These are phyloP conservation scores for Desoria tigrina DNA, from an alignment of 2,888 invertebrate species.

Conservation along the genomic window DNA sequence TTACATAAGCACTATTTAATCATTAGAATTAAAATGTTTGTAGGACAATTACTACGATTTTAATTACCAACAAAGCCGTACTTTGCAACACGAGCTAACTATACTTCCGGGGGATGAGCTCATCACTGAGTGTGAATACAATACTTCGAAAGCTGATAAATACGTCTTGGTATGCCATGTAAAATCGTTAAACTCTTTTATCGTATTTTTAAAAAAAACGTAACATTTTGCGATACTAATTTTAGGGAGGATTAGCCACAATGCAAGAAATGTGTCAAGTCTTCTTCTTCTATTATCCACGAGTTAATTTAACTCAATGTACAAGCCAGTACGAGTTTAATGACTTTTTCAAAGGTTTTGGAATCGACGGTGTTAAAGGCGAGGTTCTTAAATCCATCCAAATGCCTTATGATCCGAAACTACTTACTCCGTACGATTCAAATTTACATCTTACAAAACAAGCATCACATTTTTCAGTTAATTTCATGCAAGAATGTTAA, in stretches of 20 bases:
- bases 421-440: no score
- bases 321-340: constrained; percentile 83
- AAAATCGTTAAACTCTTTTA: not conserved
- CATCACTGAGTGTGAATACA: constrained; percentile 81
- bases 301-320: constrained; percentile 75
- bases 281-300: constrained; percentile 80
- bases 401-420: constrained; percentile 41
- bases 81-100: constrained; percentile 71
- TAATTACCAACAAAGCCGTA: constrained; percentile 78
- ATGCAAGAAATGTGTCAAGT: constrained; percentile 85
- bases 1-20: no score
- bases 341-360: constrained; percentile 78
- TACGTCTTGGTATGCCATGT: constrained; percentile 64
- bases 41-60: constrained; percentile 81
- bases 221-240: not conserved
- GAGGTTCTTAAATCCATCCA: constrained; percentile 36
- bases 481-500: no score
- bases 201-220: no score
- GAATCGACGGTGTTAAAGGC: constrained; percentile 64
- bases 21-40: not conserved
- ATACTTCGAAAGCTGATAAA: constrained; percentile 67
- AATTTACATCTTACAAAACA: no score
- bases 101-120: constrained; percentile 79
- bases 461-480: no score
- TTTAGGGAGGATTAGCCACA: constrained; percentile 75